Percentiles rank a stretch among this genome's conserved stretches.
Evolutionary conservation across 2,888 invertebrate genomes (phyloP).

Genomic region (Lepidocyrtinus sp.): DNA sequence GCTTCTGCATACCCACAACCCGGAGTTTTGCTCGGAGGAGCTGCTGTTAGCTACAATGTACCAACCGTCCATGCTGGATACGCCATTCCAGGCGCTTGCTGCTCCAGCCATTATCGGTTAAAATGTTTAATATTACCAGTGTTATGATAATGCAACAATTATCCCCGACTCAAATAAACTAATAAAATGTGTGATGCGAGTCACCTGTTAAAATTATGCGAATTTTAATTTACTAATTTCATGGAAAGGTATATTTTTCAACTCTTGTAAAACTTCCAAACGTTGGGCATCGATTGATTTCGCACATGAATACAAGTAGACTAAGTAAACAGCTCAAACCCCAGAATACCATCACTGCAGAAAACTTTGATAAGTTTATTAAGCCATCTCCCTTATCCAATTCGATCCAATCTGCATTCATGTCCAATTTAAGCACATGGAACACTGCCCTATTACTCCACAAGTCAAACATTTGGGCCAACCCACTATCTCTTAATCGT

Average conservation of each 20-base stretch:
- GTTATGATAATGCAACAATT: not conserved
- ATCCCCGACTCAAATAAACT: not conserved
- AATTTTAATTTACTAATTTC: not conserved
- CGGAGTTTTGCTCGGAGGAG: not conserved
- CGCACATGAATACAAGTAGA: not conserved
- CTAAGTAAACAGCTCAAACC: not conserved
- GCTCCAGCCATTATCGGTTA: not conserved
- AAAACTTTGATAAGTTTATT: not conserved
- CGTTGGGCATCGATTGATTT: not conserved
- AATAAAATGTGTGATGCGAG: not conserved
- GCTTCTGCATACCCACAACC: not conserved
- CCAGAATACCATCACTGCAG: not conserved
- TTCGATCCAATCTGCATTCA: not conserved
- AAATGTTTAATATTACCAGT: not conserved
- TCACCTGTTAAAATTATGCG: not conserved
- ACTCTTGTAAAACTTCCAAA: not conserved
- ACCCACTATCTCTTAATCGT: not conserved
- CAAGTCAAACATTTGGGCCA: not conserved
- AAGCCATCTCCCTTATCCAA: not conserved
- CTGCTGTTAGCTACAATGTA: not conserved
- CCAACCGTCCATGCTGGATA: not conserved
- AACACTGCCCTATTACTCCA: conserved; percentile 5
- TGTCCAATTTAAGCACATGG: not conserved
- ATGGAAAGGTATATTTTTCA: not conserved
- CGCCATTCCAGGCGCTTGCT: not conserved